Conservation (phyloP, 2,797 vertebrate species). For the Dromococcyx pavoninus region DNA sequence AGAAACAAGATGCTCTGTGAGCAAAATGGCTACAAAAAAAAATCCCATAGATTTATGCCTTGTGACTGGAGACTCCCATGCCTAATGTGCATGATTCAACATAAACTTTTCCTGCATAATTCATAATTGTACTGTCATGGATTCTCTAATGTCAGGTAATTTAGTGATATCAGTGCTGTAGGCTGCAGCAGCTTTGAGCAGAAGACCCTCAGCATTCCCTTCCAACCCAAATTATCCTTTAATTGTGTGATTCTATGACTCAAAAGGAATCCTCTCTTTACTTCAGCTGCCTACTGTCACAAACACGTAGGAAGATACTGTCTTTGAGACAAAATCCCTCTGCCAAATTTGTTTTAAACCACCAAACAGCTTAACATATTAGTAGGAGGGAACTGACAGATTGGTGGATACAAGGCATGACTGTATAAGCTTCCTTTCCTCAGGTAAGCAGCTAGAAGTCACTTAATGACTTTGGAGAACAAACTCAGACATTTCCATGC, state of each 20-base stretch:
- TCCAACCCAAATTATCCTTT: background rate
- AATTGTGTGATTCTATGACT: background rate
- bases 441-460: background rate
- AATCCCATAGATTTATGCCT: background rate
- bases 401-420: background rate
- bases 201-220: background rate
- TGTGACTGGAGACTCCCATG: background rate
- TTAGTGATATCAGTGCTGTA: background rate
- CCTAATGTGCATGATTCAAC: background rate
- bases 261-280: background rate
- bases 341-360: background rate
- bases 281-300: background rate
- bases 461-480: background rate
- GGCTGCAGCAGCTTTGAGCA: background rate
- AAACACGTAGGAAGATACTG: background rate
- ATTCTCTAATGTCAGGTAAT: background rate
- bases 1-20: background rate
- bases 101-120: background rate
- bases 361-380: background rate
- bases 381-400: background rate
- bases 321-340: background rate
- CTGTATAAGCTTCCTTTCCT: background rate
- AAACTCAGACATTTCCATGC: background rate
- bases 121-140: background rate
- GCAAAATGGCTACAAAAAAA: background rate